These are phyloP conservation scores for Cantharis nigra DNA, from an alignment of 2,888 invertebrate species.

Conservation along the genomic window DNA sequence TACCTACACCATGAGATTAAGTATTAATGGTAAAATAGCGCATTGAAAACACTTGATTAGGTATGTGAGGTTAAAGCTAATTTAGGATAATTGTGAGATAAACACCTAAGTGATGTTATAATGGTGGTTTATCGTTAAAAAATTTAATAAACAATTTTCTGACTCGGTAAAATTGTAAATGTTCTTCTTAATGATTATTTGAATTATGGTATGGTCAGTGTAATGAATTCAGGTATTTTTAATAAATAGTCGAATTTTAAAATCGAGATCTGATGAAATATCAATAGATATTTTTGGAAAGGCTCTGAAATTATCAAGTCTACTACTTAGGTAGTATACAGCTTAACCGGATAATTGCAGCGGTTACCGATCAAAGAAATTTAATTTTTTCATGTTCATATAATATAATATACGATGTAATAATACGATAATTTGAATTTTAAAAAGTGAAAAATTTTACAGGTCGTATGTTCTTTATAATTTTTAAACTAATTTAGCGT, in stretches of 20 bases:
- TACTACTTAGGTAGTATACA: background rate
- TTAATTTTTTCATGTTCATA: no score
- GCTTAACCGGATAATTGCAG: background rate
- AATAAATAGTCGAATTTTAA: no score
- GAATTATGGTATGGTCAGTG: background rate
- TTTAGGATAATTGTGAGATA: constrained; percentile 22
- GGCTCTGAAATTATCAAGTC: background rate
- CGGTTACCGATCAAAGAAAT: background rate
- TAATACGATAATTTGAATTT: background rate
- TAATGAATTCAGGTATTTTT: background rate
- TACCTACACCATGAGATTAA: constrained; percentile 9
- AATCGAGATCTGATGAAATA: no score
- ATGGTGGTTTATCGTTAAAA: background rate
- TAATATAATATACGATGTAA: background rate
- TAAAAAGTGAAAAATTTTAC: background rate
- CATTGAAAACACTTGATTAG: constrained; percentile 17
- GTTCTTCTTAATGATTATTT: background rate
- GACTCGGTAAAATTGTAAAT: background rate
- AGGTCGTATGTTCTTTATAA: background rate
- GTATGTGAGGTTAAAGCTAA: constrained; percentile 17
- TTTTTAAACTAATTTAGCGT: background rate
- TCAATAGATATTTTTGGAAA: background rate
- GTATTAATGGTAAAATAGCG: constrained; percentile 20
- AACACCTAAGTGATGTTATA: background rate
- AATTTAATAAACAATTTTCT: background rate